Evolutionary conservation across 53 echinoderm and acorn worm genomes (phyloP).

Genomic region (Mesocentrotus franciscanus): DNA sequence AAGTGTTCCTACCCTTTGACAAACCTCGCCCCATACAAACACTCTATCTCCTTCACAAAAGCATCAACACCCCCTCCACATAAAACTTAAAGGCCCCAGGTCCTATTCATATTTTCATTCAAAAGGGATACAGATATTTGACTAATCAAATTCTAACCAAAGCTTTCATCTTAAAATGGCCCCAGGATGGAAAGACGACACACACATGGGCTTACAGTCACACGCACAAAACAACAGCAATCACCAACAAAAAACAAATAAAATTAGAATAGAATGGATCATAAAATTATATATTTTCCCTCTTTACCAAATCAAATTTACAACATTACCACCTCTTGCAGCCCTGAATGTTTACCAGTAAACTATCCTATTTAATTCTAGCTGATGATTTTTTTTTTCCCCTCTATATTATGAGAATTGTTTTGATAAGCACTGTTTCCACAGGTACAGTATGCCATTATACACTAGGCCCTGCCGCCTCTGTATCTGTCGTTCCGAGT

Average conservation of each 20-base stretch:
- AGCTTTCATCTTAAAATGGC: not conserved
- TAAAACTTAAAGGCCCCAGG: no score
- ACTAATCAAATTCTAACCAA: not conserved
- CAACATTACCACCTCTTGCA: not conserved
- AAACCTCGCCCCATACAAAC: not conserved
- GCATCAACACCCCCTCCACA: not conserved
- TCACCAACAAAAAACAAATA: not conserved
- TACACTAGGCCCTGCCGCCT: conserved; percentile 44
- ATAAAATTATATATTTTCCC: not conserved
- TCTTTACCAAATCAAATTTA: not conserved
- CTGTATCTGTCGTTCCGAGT: not conserved
- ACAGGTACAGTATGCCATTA: conserved; percentile 67
- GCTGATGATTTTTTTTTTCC: not conserved
- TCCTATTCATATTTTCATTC: not conserved
- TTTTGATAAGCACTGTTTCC: conserved; percentile 49
- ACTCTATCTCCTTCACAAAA: not conserved
- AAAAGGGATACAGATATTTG: not conserved
- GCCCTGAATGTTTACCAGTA: not conserved
- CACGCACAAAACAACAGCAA: not conserved
- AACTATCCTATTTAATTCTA: not conserved
- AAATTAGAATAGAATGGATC: not conserved
- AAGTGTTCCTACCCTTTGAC: not conserved
- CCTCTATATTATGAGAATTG: conserved; percentile 7
- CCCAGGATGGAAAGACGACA: not conserved
- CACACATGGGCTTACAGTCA: not conserved